Evolutionary conservation across 2,888 invertebrate species (phyloP).

Genomic region (Stratiomys singularior): DNA sequence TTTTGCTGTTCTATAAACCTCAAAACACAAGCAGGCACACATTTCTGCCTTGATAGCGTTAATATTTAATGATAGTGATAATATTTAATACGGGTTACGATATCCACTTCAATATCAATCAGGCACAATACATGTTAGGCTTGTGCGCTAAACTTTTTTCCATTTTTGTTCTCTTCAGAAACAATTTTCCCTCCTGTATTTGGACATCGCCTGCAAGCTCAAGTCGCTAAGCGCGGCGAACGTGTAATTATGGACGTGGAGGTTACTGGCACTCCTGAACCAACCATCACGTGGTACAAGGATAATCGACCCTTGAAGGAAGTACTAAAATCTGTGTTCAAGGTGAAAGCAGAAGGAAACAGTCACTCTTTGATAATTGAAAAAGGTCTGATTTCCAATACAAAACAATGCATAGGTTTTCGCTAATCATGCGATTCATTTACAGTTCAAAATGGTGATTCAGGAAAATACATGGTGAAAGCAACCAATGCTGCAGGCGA

Average conservation of each 20-base stretch:
- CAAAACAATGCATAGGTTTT: not conserved
- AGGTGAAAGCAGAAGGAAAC: slow-evolving; percentile 74
- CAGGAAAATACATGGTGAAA: slow-evolving; percentile 80
- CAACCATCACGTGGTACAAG: slow-evolving; percentile 78
- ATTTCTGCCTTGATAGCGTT: too few relatives aligned
- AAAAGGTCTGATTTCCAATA: slow-evolving; percentile 68
- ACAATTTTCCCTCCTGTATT: slow-evolving; percentile 84
- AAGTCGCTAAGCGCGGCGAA: slow-evolving; percentile 77
- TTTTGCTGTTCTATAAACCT: too few relatives aligned
- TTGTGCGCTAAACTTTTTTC: not conserved
- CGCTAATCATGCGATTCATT: not conserved
- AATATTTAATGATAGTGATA: too few relatives aligned
- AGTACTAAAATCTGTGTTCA: slow-evolving; percentile 67
- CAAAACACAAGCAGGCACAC: too few relatives aligned
- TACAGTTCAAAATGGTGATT: slow-evolving; percentile 72
- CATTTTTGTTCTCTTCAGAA: slow-evolving; percentile 66
- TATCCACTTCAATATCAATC: too few relatives aligned
- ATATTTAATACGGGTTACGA: too few relatives aligned
- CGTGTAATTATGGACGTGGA: slow-evolving; percentile 79
- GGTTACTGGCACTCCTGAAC: slow-evolving; percentile 81
- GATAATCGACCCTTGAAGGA: slow-evolving; percentile 74
- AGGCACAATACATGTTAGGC: too few relatives aligned
- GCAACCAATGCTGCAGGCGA: slow-evolving; percentile 82
- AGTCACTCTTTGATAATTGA: slow-evolving; percentile 76
- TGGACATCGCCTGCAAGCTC: slow-evolving; percentile 79